These are phyloP conservation scores for Lasioglossum villosulum DNA, from an alignment of 2,888 invertebrate species.

Conservation along the genomic window DNA sequence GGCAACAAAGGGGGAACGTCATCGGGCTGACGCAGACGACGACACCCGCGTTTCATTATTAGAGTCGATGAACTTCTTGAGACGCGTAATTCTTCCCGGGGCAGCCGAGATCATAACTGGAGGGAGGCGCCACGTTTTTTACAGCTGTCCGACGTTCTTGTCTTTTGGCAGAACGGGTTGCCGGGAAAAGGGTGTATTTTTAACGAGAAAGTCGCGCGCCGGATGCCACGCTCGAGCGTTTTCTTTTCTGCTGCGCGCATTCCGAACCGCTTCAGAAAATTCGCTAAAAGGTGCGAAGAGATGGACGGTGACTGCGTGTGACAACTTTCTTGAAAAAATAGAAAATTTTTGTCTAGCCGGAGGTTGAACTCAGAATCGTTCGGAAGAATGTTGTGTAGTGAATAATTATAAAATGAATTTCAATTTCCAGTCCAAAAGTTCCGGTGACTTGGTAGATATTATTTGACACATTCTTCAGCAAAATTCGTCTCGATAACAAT, in stretches of 20 bases:
- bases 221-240: conserved; percentile 27
- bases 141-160: conserved; percentile 20
- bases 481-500: too few species aligned
- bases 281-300: conserved; percentile 10
- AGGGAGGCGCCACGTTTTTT: neutral
- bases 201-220: conserved; percentile 62
- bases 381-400: neutral
- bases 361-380: neutral
- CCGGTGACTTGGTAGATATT: too few species aligned
- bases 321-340: conserved; percentile 1
- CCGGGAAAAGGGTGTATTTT: conserved; percentile 62
- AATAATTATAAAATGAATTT: neutral
- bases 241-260: neutral
- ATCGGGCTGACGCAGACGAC: conserved; percentile 63
- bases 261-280: neutral
- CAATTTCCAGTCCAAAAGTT: neutral
- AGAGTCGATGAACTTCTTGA: conserved; percentile 73
- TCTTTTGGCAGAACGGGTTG: conserved; percentile 35
- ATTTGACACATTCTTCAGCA: too few species aligned
- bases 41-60: conserved; percentile 65
- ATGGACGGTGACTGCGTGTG: neutral
- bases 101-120: conserved; percentile 33
- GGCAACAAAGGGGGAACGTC: conserved; percentile 61
- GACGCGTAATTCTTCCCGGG: conserved; percentile 59
- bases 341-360: neutral